Conservation (phyloP, 2,797 vertebrate genomes). For the Acanthornis magna region DNA sequence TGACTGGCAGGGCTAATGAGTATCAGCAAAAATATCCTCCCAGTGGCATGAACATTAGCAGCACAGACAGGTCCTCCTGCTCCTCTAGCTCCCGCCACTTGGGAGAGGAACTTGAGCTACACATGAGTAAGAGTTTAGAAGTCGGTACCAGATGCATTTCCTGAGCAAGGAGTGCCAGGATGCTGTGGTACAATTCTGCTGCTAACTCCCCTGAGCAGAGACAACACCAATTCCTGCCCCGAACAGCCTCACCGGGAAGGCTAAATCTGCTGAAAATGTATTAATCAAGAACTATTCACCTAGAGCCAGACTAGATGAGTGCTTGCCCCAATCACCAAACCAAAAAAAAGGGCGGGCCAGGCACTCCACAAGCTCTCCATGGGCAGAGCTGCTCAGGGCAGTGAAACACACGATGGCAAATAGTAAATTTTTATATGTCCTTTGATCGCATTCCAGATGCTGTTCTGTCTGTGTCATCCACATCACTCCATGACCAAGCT, state of each 20-base stretch:
- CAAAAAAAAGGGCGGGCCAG: not conserved
- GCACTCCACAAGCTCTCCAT: rapidly evolving
- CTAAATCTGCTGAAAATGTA: not conserved
- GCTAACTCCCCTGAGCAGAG: not conserved
- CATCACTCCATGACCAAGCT: not conserved
- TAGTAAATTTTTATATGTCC: rapidly evolving
- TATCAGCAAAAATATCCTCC: not conserved
- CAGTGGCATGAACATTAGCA: not conserved
- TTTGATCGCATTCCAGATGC: not conserved
- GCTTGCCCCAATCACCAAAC: not conserved
- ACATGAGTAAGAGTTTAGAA: not conserved
- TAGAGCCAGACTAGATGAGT: not conserved
- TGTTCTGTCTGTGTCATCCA: not conserved
- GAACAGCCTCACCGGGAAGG: not conserved
- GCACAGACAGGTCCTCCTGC: not conserved
- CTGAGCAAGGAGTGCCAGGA: not conserved
- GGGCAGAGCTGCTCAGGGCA: not conserved
- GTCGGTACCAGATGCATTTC: not conserved
- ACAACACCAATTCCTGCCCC: not conserved
- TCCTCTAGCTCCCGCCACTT: not conserved
- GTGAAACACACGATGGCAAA: not conserved
- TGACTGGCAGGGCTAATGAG: not conserved
- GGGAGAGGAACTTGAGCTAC: not conserved
- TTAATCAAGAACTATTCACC: not conserved
- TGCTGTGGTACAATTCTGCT: not conserved